Conservation (phyloP, 2,888 invertebrate genomes). For the Ariolimax columbianus region DNA sequence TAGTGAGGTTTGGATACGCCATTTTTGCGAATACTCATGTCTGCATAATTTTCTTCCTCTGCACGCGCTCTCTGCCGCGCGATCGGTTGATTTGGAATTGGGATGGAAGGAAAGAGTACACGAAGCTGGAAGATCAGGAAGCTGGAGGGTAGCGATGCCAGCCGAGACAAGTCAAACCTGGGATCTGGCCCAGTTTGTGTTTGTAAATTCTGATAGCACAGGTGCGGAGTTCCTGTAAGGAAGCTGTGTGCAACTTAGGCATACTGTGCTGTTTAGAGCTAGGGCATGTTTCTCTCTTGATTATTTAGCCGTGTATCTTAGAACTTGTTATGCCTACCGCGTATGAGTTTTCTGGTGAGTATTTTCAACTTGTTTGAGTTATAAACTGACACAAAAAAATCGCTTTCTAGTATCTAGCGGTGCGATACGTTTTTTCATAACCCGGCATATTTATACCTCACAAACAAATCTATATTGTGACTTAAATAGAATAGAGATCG, state of each 20-base stretch:
- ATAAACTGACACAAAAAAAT: no score
- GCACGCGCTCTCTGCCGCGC: background rate
- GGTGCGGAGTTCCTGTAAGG: background rate
- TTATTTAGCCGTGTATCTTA: no score
- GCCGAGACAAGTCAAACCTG: background rate
- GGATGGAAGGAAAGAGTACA: background rate
- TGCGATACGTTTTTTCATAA: no score
- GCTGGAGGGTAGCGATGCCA: background rate
- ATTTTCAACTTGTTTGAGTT: no score
- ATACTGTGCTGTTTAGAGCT: background rate
- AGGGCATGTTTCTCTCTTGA: no score
- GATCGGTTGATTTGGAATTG: background rate
- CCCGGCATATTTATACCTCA: no score
- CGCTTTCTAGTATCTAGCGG: no score
- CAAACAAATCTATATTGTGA: no score
- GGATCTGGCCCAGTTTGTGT: constrained; percentile 6
- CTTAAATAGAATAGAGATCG: no score
- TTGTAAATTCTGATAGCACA: background rate
- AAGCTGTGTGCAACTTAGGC: background rate
- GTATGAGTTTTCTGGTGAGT: no score
- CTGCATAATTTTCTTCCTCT: background rate
- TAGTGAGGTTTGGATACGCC: background rate
- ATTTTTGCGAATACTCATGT: background rate
- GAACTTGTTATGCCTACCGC: no score
- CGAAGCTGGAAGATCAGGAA: background rate